These are phyloP conservation scores for Spilosoma lubricipeda DNA, from an alignment of 2,888 invertebrate genomes.

Conservation along the genomic window DNA sequence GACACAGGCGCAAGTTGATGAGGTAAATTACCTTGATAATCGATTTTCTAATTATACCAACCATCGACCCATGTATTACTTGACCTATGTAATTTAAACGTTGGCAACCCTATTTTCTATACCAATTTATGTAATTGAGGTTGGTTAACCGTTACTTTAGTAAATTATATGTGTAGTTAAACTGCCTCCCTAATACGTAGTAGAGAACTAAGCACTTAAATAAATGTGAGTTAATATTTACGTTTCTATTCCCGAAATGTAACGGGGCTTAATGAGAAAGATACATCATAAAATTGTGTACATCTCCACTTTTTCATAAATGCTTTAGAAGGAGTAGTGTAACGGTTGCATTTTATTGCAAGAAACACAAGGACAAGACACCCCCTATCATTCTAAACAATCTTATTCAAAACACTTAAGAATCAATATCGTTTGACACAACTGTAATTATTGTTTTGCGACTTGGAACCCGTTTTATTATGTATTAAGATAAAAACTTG, in stretches of 20 bases:
- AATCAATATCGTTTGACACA: constrained; percentile 18
- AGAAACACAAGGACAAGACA: constrained; percentile 21
- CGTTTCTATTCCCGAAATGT: too few species aligned
- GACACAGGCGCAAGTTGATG: constrained; percentile 94
- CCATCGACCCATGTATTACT: not conserved
- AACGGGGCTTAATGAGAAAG: not conserved
- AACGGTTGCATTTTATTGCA: constrained; percentile 52
- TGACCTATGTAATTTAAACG: not conserved
- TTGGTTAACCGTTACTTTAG: not conserved
- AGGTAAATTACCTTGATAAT: constrained; percentile 72
- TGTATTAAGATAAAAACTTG: constrained; percentile 75
- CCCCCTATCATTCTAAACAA: not conserved
- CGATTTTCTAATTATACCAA: not conserved
- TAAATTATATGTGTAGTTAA: not conserved
- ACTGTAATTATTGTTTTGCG: constrained; percentile 24
- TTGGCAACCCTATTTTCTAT: not conserved
- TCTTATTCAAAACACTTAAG: constrained; percentile 16
- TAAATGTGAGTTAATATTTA: too few species aligned
- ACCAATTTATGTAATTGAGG: not conserved
- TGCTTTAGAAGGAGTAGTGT: constrained; percentile 23
- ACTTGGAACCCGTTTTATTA: constrained; percentile 59
- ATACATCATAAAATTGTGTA: not conserved
- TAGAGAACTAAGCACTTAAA: too few species aligned
- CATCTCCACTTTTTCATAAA: not conserved
- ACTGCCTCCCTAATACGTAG: not conserved